Evolutionary conservation across 2,797 vertebrate genomes (phyloP).

Genomic region (Rhinichthys osculus): DNA sequence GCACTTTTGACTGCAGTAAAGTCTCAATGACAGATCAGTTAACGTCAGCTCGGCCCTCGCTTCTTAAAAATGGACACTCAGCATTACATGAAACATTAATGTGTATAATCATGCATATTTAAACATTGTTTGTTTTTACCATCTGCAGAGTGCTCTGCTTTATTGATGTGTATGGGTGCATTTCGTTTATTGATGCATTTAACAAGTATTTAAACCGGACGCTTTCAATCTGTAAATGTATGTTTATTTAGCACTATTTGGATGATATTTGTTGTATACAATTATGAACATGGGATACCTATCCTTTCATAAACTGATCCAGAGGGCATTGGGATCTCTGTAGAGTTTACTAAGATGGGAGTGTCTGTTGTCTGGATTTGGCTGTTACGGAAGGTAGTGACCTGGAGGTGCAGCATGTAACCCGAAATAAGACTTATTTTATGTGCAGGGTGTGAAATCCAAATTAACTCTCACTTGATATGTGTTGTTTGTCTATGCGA

Average conservation of each 20-base stretch:
- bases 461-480: background rate
- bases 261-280: background rate
- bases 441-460: background rate
- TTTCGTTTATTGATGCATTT: slow-evolving; percentile 38
- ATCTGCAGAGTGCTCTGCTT: slow-evolving; percentile 34
- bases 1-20: slow-evolving; percentile 16
- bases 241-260: background rate
- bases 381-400: background rate
- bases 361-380: background rate
- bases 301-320: background rate
- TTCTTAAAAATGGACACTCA: slow-evolving; percentile 34
- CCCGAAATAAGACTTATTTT: background rate
- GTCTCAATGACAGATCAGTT: slow-evolving; percentile 32
- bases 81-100: slow-evolving; percentile 48
- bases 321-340: background rate
- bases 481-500: background rate
- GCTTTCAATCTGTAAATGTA: background rate
- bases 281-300: background rate
- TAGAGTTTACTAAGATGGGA: background rate
- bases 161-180: slow-evolving; percentile 23
- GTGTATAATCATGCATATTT: slow-evolving; percentile 50
- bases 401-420: background rate
- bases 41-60: slow-evolving; percentile 7
- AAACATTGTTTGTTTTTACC: slow-evolving; percentile 38
- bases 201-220: background rate